phyloP scores from a whole-genome alignment of 2,113 vertebrate genomes.

The Halcyon malimbica region DNA sequence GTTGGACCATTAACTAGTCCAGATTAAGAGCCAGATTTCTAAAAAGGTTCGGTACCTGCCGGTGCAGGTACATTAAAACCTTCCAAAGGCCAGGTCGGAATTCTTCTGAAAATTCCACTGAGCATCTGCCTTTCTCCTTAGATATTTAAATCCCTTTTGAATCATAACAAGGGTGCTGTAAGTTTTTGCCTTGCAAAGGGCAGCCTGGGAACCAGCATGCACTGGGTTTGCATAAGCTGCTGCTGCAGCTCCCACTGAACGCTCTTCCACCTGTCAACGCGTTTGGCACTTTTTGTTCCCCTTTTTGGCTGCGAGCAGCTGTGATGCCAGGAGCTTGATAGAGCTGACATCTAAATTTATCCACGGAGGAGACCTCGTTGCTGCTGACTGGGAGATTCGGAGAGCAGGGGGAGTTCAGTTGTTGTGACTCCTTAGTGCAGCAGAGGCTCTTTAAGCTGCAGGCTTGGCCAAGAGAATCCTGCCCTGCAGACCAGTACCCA shows the following conservation, averaged over 20 bases:
- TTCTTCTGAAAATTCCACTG: not conserved
- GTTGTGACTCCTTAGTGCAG: not conserved
- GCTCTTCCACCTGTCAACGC: not conserved
- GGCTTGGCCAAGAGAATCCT: not conserved
- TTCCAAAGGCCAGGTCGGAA: not conserved
- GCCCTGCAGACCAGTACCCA: not conserved
- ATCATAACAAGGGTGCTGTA: not conserved
- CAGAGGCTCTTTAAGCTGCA: not conserved
- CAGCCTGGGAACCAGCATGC: not conserved
- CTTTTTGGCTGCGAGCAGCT: not conserved
- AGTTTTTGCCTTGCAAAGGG: constrained; percentile 50
- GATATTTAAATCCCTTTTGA: not conserved
- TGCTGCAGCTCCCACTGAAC: not conserved
- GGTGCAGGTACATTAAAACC: not conserved
- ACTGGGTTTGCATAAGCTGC: not conserved
- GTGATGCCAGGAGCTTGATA: not conserved
- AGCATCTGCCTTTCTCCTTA: not conserved
- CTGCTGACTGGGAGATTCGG: not conserved
- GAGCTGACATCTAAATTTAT: not conserved
- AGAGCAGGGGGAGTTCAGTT: not conserved
- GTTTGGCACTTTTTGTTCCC: not conserved
- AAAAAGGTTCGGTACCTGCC: not conserved
- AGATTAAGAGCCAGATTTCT: not conserved
- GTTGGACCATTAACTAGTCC: not conserved
- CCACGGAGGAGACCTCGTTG: not conserved